These are phyloP conservation scores for Rhamphomyia laevipes DNA, from an alignment of 2,888 invertebrate genomes.

Conservation along the genomic window DNA sequence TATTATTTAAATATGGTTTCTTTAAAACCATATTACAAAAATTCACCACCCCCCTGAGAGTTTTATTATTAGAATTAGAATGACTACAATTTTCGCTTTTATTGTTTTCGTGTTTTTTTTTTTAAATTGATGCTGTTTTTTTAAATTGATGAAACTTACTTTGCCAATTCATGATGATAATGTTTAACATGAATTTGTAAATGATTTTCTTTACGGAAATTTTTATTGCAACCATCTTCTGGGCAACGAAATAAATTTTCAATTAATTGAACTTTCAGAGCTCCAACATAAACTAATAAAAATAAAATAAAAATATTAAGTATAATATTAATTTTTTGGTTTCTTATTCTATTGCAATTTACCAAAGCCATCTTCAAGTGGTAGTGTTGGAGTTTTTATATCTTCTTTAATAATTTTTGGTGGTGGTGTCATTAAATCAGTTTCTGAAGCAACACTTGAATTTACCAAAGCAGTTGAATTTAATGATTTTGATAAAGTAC, in stretches of 20 bases:
- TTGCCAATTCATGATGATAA: conserved; percentile 72
- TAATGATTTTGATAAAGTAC: conserved; percentile 1
- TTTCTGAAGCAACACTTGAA: neutral
- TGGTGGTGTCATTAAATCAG: conserved; percentile 10
- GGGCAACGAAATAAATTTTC: conserved; percentile 62
- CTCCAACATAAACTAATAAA: conserved; percentile 42
- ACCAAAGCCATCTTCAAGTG: conserved; percentile 31
- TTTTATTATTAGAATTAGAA: too few relatives aligned
- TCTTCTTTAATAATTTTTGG: conserved; percentile 12
- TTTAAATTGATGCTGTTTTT: neutral
- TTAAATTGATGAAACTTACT: conserved; percentile 30
- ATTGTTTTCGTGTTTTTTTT: neutral
- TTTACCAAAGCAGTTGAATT: neutral
- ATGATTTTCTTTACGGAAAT: conserved; percentile 81
- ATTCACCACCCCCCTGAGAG: too few relatives aligned
- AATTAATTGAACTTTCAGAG: conserved; percentile 53
- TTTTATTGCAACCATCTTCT: conserved; percentile 73
- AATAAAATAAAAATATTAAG: neutral
- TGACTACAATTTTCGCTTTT: too few relatives aligned
- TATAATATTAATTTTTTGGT: neutral
- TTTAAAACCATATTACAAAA: too few relatives aligned
- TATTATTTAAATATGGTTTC: too few relatives aligned
- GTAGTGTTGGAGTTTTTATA: neutral
- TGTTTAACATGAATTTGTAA: conserved; percentile 91
- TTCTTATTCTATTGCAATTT: neutral